Conservation (phyloP, 2,888 invertebrate genomes). For the Latrodectus elegans region DNA sequence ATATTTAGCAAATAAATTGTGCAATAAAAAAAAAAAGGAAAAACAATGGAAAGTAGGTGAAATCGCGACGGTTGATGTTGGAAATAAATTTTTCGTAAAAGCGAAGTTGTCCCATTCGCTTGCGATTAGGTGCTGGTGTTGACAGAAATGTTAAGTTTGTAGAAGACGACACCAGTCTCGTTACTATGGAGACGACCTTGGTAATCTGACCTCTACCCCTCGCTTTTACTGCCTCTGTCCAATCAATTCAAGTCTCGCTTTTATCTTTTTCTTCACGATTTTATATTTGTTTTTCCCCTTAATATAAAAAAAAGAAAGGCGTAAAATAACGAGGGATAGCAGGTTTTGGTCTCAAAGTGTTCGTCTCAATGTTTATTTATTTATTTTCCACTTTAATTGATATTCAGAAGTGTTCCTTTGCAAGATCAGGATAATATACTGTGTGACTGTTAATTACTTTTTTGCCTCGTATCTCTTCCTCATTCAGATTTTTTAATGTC, state of each 20-base stretch:
- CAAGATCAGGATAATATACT: not conserved
- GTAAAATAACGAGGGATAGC: constrained; percentile 37
- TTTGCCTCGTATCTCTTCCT: not conserved
- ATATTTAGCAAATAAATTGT: constrained; percentile 18
- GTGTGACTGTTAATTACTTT: not conserved
- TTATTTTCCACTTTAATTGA: not conserved
- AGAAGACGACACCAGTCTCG: constrained; percentile 54
- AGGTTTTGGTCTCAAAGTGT: constrained; percentile 24
- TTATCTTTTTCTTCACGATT: constrained; percentile 12
- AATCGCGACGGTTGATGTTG: constrained; percentile 20
- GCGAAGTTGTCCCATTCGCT: constrained; percentile 44
- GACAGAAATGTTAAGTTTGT: constrained; percentile 35
- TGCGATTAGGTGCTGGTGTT: constrained; percentile 46
- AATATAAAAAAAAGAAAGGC: not conserved
- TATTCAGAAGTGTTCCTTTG: not conserved
- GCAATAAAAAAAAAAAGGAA: constrained; percentile 7
- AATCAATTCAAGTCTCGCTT: constrained; percentile 51
- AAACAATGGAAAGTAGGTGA: constrained; percentile 2
- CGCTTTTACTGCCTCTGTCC: constrained; percentile 31
- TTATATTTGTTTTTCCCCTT: not conserved
- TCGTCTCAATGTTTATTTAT: not conserved
- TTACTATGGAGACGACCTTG: constrained; percentile 59
- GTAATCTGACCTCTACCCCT: constrained; percentile 59
- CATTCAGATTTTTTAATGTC: too few relatives aligned
- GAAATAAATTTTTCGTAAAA: constrained; percentile 46